These are phyloP conservation scores for Ianthella basta DNA, from an alignment of 37 sponge, comb jelly and placozoan species.

Conservation along the genomic window DNA sequence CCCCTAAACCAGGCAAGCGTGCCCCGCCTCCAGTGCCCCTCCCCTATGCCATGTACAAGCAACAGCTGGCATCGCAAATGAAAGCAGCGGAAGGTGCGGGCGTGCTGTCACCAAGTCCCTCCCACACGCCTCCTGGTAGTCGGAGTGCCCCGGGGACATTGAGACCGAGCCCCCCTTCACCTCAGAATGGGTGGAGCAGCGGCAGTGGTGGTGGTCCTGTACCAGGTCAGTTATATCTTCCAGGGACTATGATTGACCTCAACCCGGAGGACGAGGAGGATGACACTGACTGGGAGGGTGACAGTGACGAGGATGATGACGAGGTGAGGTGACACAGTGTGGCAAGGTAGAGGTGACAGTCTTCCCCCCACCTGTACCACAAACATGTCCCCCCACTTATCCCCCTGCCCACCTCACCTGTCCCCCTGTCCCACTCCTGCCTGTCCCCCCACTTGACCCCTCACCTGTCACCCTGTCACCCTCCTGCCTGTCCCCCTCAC, in stretches of 20 bases:
- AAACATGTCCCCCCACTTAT: too few relatives aligned
- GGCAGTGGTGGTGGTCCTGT: too few relatives aligned
- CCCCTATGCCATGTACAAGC: not conserved
- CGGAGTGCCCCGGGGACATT: too few relatives aligned
- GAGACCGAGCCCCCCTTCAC: too few relatives aligned
- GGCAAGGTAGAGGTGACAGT: not conserved
- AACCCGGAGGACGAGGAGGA: slow-evolving; percentile 20
- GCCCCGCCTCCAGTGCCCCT: slow-evolving; percentile 1
- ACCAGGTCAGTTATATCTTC: not conserved
- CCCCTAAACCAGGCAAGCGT: not conserved
- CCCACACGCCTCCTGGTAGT: too few relatives aligned
- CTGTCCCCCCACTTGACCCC: too few relatives aligned
- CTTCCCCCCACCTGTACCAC: too few relatives aligned
- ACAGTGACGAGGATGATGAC: slow-evolving; percentile 22
- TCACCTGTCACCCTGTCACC: too few relatives aligned
- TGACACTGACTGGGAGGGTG: slow-evolving; percentile 29
- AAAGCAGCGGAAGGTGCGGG: not conserved
- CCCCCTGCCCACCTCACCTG: too few relatives aligned
- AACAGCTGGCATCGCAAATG: not conserved
- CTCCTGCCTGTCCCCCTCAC: too few relatives aligned
- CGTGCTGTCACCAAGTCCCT: not conserved
- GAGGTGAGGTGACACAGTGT: not conserved
- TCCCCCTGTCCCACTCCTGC: too few relatives aligned
- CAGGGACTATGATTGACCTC: not conserved
- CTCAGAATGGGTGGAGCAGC: too few relatives aligned